Base-by-base conservation (phyloP, 2,888 invertebrate species). In the Trichopria drosophilae region DNA sequence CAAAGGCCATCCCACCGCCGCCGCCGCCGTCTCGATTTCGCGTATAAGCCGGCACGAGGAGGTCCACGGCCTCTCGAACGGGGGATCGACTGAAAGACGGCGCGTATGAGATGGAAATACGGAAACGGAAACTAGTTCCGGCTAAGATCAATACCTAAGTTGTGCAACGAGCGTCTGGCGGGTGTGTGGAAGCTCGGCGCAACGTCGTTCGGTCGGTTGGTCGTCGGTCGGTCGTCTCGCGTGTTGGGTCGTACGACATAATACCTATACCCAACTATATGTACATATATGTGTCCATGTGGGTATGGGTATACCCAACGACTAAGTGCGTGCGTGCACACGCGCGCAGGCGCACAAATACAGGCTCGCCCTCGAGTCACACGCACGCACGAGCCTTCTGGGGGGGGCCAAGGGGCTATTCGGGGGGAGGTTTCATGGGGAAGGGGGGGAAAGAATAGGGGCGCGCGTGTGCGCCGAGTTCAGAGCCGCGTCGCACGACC, bases 51-150 rank as follows among this genome's bases (percentile, higher is more conserved):
- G 32, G 31, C 15, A n/a, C n/a, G 15, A 7, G 31, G 36, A 37
- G 31, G 35, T 46, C 41, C 44, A 39, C 47, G 46, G 41, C 42
- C 36, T 32, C 37, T 28, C 37, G 29, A 43, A 49, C 37, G 50
- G 28, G 29, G 20, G 45, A 53, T 13, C 10, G 32, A 34, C 24
- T 26, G 39, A 43, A 52, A 34, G 9, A 37, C 19, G 18, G 43
- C 52, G 44, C 42, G 53, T 40, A 37, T 31, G 49, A 46, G 54
- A 53, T 56, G 61, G 61, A 64, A 65, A 65, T 55, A 64, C 68
- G 70, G 66, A 71, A 69, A 66, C 67, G 69, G 67, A 70, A 73
- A 72, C 71, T 71, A 73, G 72, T 72, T 72, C 68, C 70, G 68
- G 65, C 67, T 65, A 67, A 72, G 71, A 73, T 71, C 72, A 71